Base-by-base conservation (phyloP, 1,140 invertebrate genomes). In the Drosophila arizonae region DNA sequence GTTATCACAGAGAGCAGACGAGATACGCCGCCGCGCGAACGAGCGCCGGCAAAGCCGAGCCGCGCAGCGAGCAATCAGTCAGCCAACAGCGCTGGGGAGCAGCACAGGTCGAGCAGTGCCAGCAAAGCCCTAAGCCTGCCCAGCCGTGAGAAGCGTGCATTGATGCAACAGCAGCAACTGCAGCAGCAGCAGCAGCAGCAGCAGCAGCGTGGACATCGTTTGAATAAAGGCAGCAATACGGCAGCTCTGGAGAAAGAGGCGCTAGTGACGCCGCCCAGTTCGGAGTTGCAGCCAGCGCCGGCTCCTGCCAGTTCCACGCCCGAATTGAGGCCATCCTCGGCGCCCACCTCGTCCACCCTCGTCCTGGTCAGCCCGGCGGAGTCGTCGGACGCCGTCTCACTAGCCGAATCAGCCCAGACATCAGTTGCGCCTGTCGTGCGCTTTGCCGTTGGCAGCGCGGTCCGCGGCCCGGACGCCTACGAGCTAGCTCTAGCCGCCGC, bases 1-100 rank as follows among this genome's bases (percentile, higher is more conserved):
- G 72, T 85, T 87, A 90, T 91, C 90, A 91, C 90, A 43, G 88
- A 90, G 79, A 91, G 90, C 73, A 69, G 52, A 28, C 77, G 80
- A 41, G 90, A 91, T 63, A 91, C 88, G 54, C 90, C 90, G 61
- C 90, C 90, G 9, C 57, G 72, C 60, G 90, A 91, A 30, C 81
- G 86, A 46, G 90, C 90, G 11, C 90, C 90, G n/a, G 77, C 88
- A 6, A 91, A 91, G 67, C 90, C 90, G 36, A 89, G 84, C 55
- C 87, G 90, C 21, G 77, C 76, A 17, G 0, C 24, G 50, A 54
- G 65, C 9, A 1, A 10, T 72, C 79, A 82, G 82, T 84, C 64
- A 48, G 61, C 73, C 62, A 76, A 39, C 50, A 63, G 72, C 79
- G 65, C 17, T 57, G 30, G 58, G 52, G 33, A 46, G 39, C 70